phyloP scores from a whole-genome alignment of 1,140 invertebrate genomes.

The Drosophila repletoides region DNA sequence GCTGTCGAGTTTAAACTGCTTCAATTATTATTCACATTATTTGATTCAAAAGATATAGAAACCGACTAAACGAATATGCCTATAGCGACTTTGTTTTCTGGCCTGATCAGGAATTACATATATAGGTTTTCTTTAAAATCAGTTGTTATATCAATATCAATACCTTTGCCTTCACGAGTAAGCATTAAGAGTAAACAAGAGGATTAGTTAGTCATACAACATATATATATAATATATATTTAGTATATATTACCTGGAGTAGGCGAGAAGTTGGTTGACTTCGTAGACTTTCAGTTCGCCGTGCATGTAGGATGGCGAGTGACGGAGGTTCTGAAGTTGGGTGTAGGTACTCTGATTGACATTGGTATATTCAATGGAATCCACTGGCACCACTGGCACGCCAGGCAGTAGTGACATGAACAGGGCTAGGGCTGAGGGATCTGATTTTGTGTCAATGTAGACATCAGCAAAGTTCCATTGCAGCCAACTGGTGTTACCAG shows the following conservation, averaged over 20 bases:
- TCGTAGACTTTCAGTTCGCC: constrained; percentile 83
- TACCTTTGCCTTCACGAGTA: constrained; percentile 25
- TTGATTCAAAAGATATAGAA: too few species aligned
- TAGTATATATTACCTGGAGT: constrained; percentile 84
- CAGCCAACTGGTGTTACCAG: constrained; percentile 61
- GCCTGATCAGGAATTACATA: too few species aligned
- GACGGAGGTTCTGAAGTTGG: constrained; percentile 82
- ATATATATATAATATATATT: background rate
- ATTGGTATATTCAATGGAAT: constrained; percentile 82
- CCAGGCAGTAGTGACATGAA: constrained; percentile 89
- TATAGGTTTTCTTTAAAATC: too few species aligned
- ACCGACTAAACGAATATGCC: too few species aligned
- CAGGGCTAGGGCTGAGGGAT: constrained; percentile 84
- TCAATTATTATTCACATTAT: too few species aligned
- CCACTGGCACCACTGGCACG: constrained; percentile 86
- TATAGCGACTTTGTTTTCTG: too few species aligned
- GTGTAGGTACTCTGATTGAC: constrained; percentile 52
- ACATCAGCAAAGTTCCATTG: constrained; percentile 74
- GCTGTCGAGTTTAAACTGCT: background rate
- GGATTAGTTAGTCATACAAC: background rate
- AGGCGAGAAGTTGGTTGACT: constrained; percentile 85
- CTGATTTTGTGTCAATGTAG: constrained; percentile 36
- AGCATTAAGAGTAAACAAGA: background rate
- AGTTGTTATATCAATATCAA: too few species aligned
- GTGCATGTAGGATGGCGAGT: constrained; percentile 84